Evolutionary conservation across 2,888 invertebrate genomes (phyloP).

Genomic region (Mechanitis mazaeus): DNA sequence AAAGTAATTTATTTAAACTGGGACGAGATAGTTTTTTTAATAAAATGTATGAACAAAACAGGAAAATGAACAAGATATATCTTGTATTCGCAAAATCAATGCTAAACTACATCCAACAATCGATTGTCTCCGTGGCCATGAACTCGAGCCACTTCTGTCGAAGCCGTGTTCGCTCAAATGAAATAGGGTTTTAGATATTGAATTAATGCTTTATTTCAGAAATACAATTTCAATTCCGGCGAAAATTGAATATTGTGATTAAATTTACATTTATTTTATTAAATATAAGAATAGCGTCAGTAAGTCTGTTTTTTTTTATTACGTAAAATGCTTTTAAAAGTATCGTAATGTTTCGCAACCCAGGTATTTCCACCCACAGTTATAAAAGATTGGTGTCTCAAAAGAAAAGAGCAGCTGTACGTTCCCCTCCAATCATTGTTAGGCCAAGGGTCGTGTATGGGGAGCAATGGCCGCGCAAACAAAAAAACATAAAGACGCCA

Average conservation of each 20-base stretch:
- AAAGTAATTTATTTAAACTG: not conserved
- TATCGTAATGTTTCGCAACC: slow-evolving; percentile 44
- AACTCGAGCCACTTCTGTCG: slow-evolving; percentile 52
- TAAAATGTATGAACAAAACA: not conserved
- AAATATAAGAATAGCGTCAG: too few relatives aligned
- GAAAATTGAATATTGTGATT: not conserved
- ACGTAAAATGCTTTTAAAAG: slow-evolving; percentile 30
- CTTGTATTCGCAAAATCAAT: slow-evolving; percentile 38
- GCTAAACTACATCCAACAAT: slow-evolving; percentile 36
- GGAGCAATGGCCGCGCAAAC: slow-evolving; percentile 64
- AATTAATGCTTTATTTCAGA: too few relatives aligned
- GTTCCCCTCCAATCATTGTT: slow-evolving; percentile 70
- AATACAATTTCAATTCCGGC: too few relatives aligned
- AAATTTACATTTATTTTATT: too few relatives aligned
- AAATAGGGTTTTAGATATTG: not conserved
- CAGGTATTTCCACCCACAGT: slow-evolving; percentile 46
- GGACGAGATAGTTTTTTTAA: not conserved
- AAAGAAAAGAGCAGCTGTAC: slow-evolving; percentile 73
- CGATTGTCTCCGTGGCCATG: slow-evolving; percentile 68
- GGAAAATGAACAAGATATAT: not conserved
- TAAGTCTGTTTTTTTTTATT: too few relatives aligned
- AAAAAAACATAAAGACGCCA: slow-evolving; percentile 55
- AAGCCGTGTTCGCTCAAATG: slow-evolving; percentile 43
- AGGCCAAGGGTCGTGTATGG: slow-evolving; percentile 67
- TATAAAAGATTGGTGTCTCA: slow-evolving; percentile 46